Conservation (phyloP, 2,113 vertebrate species). For the Osmerus eperlanus region DNA sequence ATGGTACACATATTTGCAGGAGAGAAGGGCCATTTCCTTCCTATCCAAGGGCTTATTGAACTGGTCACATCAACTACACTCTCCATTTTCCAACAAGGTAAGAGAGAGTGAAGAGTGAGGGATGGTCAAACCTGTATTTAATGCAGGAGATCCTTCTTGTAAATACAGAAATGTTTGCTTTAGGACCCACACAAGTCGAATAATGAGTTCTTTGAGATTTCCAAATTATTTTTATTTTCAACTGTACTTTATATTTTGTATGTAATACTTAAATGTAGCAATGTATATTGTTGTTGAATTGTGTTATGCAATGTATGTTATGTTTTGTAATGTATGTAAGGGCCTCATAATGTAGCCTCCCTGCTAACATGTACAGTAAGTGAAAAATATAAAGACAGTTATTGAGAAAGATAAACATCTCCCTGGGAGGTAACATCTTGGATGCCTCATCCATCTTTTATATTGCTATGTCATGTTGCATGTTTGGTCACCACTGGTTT, state of each 20-base stretch:
- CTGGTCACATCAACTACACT: constrained; percentile 88
- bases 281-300: too few relatives aligned
- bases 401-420: not conserved
- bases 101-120: not conserved
- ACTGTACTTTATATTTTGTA: too few relatives aligned
- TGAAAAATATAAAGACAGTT: not conserved
- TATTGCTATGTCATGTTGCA: not conserved
- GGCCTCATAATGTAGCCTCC: too few relatives aligned
- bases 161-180: too few relatives aligned
- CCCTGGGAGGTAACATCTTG: not conserved
- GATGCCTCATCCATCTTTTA: not conserved
- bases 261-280: too few relatives aligned
- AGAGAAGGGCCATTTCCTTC: constrained; percentile 81
- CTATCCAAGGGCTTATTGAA: constrained; percentile 83
- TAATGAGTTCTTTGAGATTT: too few relatives aligned
- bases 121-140: too few relatives aligned
- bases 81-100: constrained; percentile 92
- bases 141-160: too few relatives aligned
- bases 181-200: too few relatives aligned
- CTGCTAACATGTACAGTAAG: not conserved
- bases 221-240: too few relatives aligned
- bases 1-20: constrained; percentile 93
- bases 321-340: too few relatives aligned
- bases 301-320: too few relatives aligned
- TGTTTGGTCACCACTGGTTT: constrained; percentile 77